Evolutionary conservation across 2,888 invertebrate genomes (phyloP).

Genomic region (Sminthurides aquaticus): DNA sequence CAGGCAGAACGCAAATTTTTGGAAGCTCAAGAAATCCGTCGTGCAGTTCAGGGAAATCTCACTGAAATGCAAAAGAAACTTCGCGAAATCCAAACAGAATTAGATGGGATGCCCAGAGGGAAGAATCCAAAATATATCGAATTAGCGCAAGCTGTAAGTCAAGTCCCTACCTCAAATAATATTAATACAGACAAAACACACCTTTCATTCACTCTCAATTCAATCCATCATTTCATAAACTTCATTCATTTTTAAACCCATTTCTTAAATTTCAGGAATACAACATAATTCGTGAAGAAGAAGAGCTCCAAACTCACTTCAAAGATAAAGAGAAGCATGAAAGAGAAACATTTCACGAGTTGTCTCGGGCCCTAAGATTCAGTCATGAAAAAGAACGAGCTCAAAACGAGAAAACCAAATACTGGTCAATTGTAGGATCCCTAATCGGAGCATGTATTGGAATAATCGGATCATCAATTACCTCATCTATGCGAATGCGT

Average conservation of each 20-base stretch:
- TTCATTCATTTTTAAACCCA: background rate
- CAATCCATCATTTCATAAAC: too few relatives aligned
- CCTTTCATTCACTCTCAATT: background rate
- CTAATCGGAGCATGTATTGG: conserved; percentile 60
- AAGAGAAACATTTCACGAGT: conserved; percentile 62
- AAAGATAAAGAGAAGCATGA: conserved; percentile 64
- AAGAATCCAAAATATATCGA: conserved; percentile 64
- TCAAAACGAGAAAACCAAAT: conserved; percentile 74
- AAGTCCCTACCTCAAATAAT: too few relatives aligned
- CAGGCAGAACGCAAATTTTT: conserved; percentile 24
- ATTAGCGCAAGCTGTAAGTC: conserved; percentile 58
- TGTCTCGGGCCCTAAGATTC: conserved; percentile 67
- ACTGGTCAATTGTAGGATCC: conserved; percentile 70
- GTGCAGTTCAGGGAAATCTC: conserved; percentile 55
- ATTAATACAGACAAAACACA: too few relatives aligned
- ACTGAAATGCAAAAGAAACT: conserved; percentile 57
- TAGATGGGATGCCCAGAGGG: conserved; percentile 68
- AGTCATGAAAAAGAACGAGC: conserved; percentile 76
- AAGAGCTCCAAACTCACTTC: conserved; percentile 54
- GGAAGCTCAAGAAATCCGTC: conserved; percentile 15
- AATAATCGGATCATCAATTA: conserved; percentile 59
- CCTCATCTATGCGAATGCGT: conserved; percentile 59
- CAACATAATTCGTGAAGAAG: conserved; percentile 51
- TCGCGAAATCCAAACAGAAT: conserved; percentile 64
- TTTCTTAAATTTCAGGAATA: conserved; percentile 51